A percentile compares a stretch with the other conserved stretches of the same genome.
These are phyloP conservation scores for Centropus unirufus DNA, from an alignment of 2,113 vertebrate species.

Conservation along the genomic window DNA sequence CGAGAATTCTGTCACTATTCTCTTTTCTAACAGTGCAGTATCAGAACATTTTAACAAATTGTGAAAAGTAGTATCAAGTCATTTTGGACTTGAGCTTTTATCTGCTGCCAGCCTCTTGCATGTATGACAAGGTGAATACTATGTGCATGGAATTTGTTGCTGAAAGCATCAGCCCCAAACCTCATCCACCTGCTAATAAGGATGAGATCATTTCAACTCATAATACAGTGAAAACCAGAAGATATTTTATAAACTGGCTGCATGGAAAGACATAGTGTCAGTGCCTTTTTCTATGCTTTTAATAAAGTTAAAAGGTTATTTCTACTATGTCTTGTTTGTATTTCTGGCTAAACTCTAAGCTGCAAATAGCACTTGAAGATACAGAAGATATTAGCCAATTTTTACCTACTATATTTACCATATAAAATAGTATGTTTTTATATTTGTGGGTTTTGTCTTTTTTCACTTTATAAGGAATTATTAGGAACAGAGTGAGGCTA, in stretches of 20 bases:
- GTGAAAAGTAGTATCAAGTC: neutral
- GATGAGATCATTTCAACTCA: neutral
- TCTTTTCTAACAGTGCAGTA: neutral
- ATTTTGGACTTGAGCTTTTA: neutral
- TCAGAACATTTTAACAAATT: neutral
- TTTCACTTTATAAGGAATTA: neutral
- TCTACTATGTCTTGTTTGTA: neutral
- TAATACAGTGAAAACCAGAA: neutral
- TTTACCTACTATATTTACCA: neutral
- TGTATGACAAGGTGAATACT: neutral
- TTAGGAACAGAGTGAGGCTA: neutral
- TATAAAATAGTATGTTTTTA: neutral
- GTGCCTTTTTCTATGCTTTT: neutral
- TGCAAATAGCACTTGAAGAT: neutral
- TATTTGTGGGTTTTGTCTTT: neutral
- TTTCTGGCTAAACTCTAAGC: neutral
- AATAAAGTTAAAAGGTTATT: neutral
- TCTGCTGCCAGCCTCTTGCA: neutral
- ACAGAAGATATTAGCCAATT: neutral
- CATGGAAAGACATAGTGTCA: neutral
- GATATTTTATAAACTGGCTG: neutral
- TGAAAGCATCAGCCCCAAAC: neutral
- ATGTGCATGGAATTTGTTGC: neutral
- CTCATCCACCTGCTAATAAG: neutral
- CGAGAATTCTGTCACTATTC: neutral